These are phyloP conservation scores for Bubalus kerabau DNA, from an alignment of 2,113 vertebrate genomes.

Conservation along the genomic window DNA sequence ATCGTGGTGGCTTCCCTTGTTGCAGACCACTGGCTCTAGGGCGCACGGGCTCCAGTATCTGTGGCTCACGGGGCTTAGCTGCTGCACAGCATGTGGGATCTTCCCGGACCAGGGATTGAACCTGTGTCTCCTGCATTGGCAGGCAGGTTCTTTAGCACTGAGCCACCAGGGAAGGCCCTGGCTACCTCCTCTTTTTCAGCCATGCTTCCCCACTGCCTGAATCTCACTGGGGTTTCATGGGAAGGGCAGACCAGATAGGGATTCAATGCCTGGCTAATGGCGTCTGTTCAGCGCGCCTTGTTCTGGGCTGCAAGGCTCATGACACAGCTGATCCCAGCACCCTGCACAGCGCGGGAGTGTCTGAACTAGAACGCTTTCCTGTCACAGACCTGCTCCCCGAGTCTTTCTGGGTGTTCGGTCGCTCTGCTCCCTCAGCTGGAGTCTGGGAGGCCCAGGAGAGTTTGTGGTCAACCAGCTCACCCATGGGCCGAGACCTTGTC, in stretches of 20 bases:
- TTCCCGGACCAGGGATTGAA: not conserved
- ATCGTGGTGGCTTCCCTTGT: not conserved
- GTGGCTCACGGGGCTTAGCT: not conserved
- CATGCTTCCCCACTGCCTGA: not conserved
- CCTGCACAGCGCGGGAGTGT: fast-evolving
- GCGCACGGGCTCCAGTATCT: not conserved
- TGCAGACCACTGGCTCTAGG: not conserved
- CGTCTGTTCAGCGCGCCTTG: fast-evolving
- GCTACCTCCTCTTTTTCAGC: not conserved
- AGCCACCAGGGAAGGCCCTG: not conserved
- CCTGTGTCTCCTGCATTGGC: not conserved
- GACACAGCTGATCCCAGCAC: not conserved
- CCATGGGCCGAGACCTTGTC: not conserved
- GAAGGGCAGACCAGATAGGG: no score
- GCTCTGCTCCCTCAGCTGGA: fast-evolving
- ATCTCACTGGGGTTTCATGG: no score
- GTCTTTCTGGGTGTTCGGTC: fast-evolving
- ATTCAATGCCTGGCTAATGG: not conserved
- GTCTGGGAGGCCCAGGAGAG: not conserved
- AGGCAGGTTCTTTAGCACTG: not conserved
- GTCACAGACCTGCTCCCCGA: no score
- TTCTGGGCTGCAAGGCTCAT: not conserved
- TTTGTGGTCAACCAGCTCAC: not conserved
- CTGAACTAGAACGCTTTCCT: not conserved
- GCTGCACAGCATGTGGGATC: not conserved